Conservation (phyloP, 2,888 invertebrate species). For the Volucella inanis region DNA sequence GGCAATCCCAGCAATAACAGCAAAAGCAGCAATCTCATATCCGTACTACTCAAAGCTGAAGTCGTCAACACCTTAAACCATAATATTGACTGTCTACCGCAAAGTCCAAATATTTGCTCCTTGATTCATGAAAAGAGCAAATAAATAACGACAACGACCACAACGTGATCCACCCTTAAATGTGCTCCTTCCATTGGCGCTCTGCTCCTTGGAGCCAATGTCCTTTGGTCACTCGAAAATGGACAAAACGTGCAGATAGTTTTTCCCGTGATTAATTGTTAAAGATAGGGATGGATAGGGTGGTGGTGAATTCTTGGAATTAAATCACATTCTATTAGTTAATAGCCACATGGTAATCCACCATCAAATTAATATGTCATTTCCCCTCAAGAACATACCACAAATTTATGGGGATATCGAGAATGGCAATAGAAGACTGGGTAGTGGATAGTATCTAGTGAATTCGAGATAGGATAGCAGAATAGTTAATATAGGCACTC, state of each 20-base stretch:
- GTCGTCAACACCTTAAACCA: conserved; percentile 15
- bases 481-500: neutral
- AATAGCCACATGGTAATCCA: conserved; percentile 25
- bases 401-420: too few relatives aligned
- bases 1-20: too few relatives aligned
- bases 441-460: too few relatives aligned
- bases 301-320: neutral
- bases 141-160: conserved; percentile 15
- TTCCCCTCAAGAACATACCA: neutral
- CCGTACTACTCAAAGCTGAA: neutral
- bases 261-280: conserved; percentile 31
- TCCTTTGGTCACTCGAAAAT: conserved; percentile 26
- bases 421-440: too few relatives aligned
- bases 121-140: conserved; percentile 32
- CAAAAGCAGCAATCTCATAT: neutral
- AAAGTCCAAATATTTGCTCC: conserved; percentile 39
- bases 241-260: conserved; percentile 29
- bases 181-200: neutral
- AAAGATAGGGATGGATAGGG: neutral
- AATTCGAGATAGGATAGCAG: neutral
- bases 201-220: neutral
- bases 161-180: conserved; percentile 10
- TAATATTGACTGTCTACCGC: conserved; percentile 33
- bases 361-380: neutral
- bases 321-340: conserved; percentile 54